phyloP scores from a whole-genome alignment of 2,888 invertebrate genomes.

The Hirtodrosophila confusa region DNA sequence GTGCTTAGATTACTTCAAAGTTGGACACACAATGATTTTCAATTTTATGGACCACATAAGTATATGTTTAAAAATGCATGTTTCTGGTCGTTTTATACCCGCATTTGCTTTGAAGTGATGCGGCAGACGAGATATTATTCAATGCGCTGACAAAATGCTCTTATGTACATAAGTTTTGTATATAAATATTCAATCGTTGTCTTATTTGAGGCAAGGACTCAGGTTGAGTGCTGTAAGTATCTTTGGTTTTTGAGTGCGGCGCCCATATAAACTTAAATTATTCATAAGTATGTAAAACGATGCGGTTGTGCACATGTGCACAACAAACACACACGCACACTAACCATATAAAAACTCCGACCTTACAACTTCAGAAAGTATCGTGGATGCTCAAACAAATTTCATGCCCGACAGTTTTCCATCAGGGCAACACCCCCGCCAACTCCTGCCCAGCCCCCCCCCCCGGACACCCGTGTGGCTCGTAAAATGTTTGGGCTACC shows the following conservation, averaged over 20 bases:
- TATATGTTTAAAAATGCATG: not conserved
- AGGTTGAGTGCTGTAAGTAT: conserved; percentile 4
- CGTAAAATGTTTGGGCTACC: conserved; percentile 18
- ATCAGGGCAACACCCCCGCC: conserved; percentile 13
- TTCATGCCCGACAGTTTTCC: conserved; percentile 59
- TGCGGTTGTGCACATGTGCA: conserved; percentile 44
- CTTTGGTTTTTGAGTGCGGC: not conserved
- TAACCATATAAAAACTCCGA: conserved; percentile 6
- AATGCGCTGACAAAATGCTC: conserved; percentile 36
- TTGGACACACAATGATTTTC: conserved; percentile 1
- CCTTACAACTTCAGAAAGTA: conserved; percentile 40
- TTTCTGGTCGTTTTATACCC: not conserved
- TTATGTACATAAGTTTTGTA: conserved; percentile 7
- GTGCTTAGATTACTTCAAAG: conserved; percentile 5
- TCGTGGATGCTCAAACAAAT: conserved; percentile 40
- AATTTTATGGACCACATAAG: conserved; percentile 30
- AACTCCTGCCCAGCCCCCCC: not conserved
- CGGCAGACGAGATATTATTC: conserved; percentile 16
- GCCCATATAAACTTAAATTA: conserved; percentile 51
- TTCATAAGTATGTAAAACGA: conserved; percentile 69
- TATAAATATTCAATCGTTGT: conserved; percentile 62
- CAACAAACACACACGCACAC: not conserved
- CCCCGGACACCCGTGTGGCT: not conserved
- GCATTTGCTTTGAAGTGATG: conserved; percentile 22
- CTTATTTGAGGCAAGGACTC: conserved; percentile 11